Percentiles rank a stretch among this genome's conserved stretches.
Evolutionary conservation across 1,140 invertebrate genomes (phyloP).

Genomic region (Neuroterus valhalla): DNA sequence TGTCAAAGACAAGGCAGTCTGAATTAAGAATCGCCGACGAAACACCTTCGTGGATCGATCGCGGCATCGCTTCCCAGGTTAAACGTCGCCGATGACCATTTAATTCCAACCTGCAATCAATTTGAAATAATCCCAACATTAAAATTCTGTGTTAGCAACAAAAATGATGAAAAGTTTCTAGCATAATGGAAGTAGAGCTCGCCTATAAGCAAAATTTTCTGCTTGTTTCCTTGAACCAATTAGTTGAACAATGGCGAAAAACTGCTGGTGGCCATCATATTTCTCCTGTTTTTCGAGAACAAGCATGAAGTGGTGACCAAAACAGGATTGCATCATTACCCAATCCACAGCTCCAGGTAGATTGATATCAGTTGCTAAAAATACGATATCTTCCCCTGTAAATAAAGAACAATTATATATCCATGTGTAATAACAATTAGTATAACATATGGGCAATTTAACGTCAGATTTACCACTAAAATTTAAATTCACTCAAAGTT

Average conservation of each 20-base stretch:
- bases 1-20: slow-evolving; percentile 99
- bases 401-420: slow-evolving; percentile 33
- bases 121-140: not conserved
- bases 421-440: too few species aligned
- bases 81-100: slow-evolving; percentile 95
- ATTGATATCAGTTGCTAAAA: slow-evolving; percentile 99
- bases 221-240: slow-evolving; percentile 99
- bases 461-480: too few species aligned
- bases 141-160: slow-evolving; percentile 32
- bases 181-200: slow-evolving; percentile 43
- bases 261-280: slow-evolving; percentile 97
- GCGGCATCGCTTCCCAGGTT: slow-evolving; percentile 99
- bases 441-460: too few species aligned
- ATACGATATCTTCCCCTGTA: slow-evolving; percentile 97
- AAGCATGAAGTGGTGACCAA: slow-evolving; percentile 99
- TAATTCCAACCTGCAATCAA: slow-evolving; percentile 86
- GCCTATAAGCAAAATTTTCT: slow-evolving; percentile 98
- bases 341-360: slow-evolving; percentile 99
- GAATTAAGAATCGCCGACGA: slow-evolving; percentile 98
- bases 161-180: too few species aligned
- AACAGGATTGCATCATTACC: slow-evolving; percentile 99
- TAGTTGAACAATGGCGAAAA: slow-evolving; percentile 99
- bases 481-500: too few species aligned
- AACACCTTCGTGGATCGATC: slow-evolving; percentile 99
- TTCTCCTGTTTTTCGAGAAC: slow-evolving; percentile 99